These are phyloP conservation scores for Arvicola amphibius DNA, from an alignment of 2,797 vertebrate genomes.

Conservation along the genomic window DNA sequence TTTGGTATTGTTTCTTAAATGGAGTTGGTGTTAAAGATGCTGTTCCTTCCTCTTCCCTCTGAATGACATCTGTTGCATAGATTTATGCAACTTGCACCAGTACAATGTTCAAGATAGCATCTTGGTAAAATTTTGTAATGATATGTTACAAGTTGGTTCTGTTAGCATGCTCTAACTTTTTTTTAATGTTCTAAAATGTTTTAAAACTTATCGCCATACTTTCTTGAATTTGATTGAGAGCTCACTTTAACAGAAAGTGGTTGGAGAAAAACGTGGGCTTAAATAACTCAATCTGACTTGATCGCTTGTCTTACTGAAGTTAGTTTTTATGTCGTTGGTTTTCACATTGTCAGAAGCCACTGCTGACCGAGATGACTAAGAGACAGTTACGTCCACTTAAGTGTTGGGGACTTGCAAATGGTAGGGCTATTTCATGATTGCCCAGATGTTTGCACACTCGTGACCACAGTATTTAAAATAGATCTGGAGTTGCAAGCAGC, in stretches of 20 bases:
- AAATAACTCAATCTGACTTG: constrained; percentile 65
- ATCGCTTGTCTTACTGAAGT: constrained; percentile 64
- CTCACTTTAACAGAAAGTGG: constrained; percentile 63
- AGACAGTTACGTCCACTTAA: constrained; percentile 62
- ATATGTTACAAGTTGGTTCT: constrained; percentile 66
- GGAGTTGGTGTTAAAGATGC: constrained; percentile 63
- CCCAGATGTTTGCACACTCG: constrained; percentile 71
- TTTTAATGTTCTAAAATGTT: constrained; percentile 37
- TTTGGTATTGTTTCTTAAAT: constrained; percentile 69
- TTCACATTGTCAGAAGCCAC: constrained; percentile 73
- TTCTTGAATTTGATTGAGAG: constrained; percentile 77
- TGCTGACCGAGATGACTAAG: constrained; percentile 53
- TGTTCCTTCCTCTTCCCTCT: constrained; percentile 75
- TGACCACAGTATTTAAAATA: constrained; percentile 75
- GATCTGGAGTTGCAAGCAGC: constrained; percentile 66
- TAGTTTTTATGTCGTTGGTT: constrained; percentile 65
- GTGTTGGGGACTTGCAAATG: constrained; percentile 57
- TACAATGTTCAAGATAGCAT: constrained; percentile 71
- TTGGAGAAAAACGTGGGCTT: constrained; percentile 64
- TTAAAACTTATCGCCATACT: constrained; percentile 66
- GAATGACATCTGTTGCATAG: constrained; percentile 71
- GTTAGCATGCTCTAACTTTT: constrained; percentile 64
- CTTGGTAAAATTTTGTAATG: constrained; percentile 72
- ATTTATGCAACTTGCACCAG: constrained; percentile 72
- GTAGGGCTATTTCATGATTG: constrained; percentile 62